Conservation (phyloP, 2,888 invertebrate species). For the Drosophila limbata region DNA sequence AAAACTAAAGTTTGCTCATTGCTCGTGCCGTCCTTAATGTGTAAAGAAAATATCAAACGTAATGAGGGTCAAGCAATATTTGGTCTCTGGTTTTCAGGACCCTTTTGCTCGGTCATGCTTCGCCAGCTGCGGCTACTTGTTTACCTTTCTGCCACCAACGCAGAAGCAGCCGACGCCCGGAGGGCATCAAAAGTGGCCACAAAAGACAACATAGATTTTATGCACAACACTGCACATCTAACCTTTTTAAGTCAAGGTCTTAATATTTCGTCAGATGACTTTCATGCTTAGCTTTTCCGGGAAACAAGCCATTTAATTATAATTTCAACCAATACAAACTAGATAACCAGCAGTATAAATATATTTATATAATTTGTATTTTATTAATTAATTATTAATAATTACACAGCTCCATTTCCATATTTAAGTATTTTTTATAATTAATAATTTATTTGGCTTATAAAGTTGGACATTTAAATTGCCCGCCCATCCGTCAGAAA, state of each 20-base stretch:
- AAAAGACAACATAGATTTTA: constrained; percentile 53
- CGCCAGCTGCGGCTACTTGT: constrained; percentile 46
- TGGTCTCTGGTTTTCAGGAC: constrained; percentile 55
- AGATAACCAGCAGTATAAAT: background rate
- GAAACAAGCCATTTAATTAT: background rate
- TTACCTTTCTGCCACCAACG: constrained; percentile 19
- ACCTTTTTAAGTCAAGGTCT: constrained; percentile 25
- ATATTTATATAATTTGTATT: background rate
- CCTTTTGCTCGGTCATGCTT: constrained; percentile 30
- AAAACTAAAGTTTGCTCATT: constrained; percentile 65
- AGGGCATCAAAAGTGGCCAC: constrained; percentile 49
- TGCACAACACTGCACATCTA: constrained; percentile 46
- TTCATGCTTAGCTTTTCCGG: background rate
- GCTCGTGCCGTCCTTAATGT: constrained; percentile 48
- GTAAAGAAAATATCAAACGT: constrained; percentile 73
- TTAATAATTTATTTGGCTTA: too few species aligned
- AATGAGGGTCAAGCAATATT: constrained; percentile 77
- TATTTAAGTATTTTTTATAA: too few species aligned
- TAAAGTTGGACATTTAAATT: too few species aligned
- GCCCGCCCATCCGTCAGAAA: background rate
- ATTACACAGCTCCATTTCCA: too few species aligned
- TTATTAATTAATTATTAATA: too few species aligned
- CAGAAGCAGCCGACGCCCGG: constrained; percentile 6
- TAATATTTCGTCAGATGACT: background rate
- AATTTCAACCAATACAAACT: background rate